Evolutionary conservation across 2,797 vertebrate genomes (phyloP), one percentile per base, ranked within the genome.

Genomic region (Lepus oiostolus): DNA sequence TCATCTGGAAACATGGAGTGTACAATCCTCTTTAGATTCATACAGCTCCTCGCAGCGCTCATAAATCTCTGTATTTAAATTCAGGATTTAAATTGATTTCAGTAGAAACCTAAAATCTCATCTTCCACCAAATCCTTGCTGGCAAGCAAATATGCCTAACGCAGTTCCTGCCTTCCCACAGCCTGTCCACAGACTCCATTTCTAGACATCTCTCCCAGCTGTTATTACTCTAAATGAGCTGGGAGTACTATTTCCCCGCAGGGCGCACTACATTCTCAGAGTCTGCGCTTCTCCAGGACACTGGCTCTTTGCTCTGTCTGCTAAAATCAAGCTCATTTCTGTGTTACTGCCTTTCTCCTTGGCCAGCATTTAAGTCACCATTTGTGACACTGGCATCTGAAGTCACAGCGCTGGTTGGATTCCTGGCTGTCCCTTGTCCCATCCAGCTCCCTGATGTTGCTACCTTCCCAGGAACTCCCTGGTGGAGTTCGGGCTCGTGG

Each of bases 21-120:
- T 42, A 83, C 17, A 80, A 32, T 68, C 71, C 47, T 35, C 32
- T 80, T 84, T 87, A 28, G 72, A 42, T 92, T 87, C 32, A 42
- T 28, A 85, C 88, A 60, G 38, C 13, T 94, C 42, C 58, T 86
- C 26, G 17, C 19, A 94, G 65, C 54, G 86, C 47, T 95, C 32
- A 50, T 58, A 63, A 87, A 89, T 88, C 32, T 88, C 38, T 88
- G 5, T 54, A 84, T 84, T 93, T 88, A 88, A 94, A 94, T 88
- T 84, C 50, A 47, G 26, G 68, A 77, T 89, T 90, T 35, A 93
- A 89, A 88, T 26, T 80, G 54, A 93, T 77, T 72, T 95, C 80
- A 77, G 0, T 17, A 32, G 42, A 95, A 13, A 93, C 35, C 63
- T 91, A 63, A 92, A 93, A 89, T 82, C 22, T 89, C 30, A 95